These are phyloP conservation scores for Mythimna ferrago DNA, from an alignment of 2,888 invertebrate genomes.

Conservation along the genomic window DNA sequence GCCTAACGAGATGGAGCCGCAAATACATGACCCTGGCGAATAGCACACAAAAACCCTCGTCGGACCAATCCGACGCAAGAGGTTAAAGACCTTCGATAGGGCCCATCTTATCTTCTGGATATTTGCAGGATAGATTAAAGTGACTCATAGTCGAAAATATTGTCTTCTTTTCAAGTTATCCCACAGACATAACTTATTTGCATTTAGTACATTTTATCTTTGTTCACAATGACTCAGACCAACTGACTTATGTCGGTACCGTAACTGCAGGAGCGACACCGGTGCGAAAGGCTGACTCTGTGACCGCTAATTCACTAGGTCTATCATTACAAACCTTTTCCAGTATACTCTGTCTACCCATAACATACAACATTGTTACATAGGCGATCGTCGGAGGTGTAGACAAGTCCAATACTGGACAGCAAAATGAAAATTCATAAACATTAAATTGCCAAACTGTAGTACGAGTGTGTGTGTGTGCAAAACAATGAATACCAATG, in stretches of 20 bases:
- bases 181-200: background rate
- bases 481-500: too few relatives aligned
- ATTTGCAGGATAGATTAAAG: background rate
- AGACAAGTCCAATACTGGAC: background rate
- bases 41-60: too few relatives aligned
- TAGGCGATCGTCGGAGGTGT: background rate
- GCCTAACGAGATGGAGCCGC: too few relatives aligned
- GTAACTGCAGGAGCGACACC: background rate
- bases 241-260: slow-evolving; percentile 1
- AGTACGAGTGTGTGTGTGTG: too few relatives aligned
- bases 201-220: slow-evolving; percentile 23
- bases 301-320: background rate
- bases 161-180: background rate
- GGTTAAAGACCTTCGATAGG: background rate
- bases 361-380: background rate
- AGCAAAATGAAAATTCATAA: background rate
- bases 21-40: too few relatives aligned
- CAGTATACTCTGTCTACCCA: background rate
- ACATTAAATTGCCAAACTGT: background rate
- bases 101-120: background rate
- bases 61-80: too few relatives aligned
- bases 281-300: background rate
- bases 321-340: background rate
- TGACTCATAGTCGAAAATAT: background rate
- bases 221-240: slow-evolving; percentile 24